Percentiles rank a stretch among this genome's conserved stretches.
phyloP scores from a whole-genome alignment of 2,113 vertebrate genomes.

The Albula glossodonta region DNA sequence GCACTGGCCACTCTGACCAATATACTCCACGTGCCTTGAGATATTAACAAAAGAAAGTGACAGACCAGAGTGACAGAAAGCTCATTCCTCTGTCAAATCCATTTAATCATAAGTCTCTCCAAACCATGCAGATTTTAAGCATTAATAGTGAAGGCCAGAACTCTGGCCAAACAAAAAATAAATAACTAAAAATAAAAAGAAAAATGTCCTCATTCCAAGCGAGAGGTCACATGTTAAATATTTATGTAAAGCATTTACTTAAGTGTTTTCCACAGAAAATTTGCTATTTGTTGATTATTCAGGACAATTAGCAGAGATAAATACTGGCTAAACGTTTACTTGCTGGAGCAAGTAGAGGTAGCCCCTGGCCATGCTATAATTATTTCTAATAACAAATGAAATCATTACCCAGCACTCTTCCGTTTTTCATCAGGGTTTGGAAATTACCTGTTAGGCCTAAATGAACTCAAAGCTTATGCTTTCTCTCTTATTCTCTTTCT shows the following conservation, averaged over 20 bases:
- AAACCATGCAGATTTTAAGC: conserved; percentile 25
- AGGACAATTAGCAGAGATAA: conserved; percentile 81
- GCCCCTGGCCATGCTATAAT: conserved; percentile 79
- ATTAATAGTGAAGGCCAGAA: conserved; percentile 12
- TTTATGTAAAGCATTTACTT: conserved; percentile 17
- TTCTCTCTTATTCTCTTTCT: conserved; percentile 77
- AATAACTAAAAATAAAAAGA: neutral
- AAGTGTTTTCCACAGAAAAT: conserved; percentile 46
- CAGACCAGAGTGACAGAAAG: conserved; percentile 24
- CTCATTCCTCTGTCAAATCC: conserved; percentile 13
- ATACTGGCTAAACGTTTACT: conserved; percentile 73
- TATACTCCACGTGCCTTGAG: conserved; percentile 12
- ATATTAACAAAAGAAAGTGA: conserved; percentile 15
- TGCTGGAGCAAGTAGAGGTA: conserved; percentile 67
- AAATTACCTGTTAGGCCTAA: conserved; percentile 73
- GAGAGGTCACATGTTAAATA: neutral
- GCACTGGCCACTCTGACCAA: neutral
- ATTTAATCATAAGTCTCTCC: conserved; percentile 1
- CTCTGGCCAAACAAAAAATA: conserved; percentile 2
- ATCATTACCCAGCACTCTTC: conserved; percentile 75
- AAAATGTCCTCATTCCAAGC: neutral
- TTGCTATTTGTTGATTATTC: conserved; percentile 71
- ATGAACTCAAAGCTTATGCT: conserved; percentile 64
- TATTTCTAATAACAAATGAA: conserved; percentile 84
- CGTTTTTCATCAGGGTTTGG: conserved; percentile 69